Conservation (phyloP, 2,113 vertebrate genomes). For the Pseudorasbora parva region DNA sequence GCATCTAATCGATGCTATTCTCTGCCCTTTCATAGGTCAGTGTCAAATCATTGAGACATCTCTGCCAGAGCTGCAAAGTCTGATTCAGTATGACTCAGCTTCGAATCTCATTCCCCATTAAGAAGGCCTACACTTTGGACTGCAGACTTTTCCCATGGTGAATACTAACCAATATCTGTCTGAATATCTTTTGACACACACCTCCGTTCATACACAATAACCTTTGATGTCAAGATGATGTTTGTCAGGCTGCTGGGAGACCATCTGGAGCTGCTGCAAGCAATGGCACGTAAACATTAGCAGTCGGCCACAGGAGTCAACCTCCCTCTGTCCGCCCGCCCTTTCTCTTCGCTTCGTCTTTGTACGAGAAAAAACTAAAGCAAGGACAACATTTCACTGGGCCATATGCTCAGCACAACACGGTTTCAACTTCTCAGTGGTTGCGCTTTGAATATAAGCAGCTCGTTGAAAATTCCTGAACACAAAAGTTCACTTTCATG, state of each 20-base stretch:
- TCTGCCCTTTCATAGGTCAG: constrained; percentile 29
- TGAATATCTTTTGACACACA: constrained; percentile 19
- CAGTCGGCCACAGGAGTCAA: constrained; percentile 39
- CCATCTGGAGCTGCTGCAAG: constrained; percentile 58
- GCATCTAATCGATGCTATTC: constrained; percentile 34
- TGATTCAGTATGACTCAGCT: constrained; percentile 32
- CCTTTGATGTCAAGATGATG: constrained; percentile 51
- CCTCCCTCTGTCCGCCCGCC: constrained; percentile 10
- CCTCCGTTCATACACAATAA: constrained; percentile 50
- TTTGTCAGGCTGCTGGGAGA: constrained; percentile 55
- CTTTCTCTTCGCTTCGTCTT: constrained; percentile 25
- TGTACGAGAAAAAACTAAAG: constrained; percentile 7
- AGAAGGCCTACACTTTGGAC: background rate
- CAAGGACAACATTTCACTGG: constrained; percentile 8
- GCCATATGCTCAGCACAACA: constrained; percentile 10
- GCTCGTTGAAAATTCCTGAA: constrained; percentile 9
- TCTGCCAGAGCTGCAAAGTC: constrained; percentile 29
- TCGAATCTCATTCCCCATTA: constrained; percentile 20
- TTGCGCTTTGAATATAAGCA: background rate
- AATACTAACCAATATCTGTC: constrained; percentile 21
- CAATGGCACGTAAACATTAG: constrained; percentile 54
- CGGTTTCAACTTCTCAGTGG: background rate
- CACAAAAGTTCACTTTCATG: constrained; percentile 42
- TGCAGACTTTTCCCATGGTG: background rate
- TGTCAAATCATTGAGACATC: constrained; percentile 25